Percentiles rank a stretch among this genome's conserved stretches.
Conservation (phyloP, 2,797 vertebrate genomes). For the Sebastes nivosus region DNA sequence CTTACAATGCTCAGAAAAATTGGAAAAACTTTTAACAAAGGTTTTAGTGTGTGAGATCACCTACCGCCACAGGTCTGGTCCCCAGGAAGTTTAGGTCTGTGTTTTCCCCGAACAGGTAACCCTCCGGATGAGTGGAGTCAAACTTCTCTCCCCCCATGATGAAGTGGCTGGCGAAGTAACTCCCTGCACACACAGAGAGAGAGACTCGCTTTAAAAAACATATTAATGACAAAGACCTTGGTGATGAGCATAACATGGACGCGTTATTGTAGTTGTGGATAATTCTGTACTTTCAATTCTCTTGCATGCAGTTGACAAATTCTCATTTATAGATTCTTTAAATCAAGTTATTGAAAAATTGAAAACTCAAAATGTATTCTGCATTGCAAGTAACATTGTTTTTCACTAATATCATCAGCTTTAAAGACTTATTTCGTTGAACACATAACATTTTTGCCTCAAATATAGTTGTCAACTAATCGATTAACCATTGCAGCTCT, state of each 20-base stretch:
- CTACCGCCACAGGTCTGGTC: slow-evolving; percentile 92
- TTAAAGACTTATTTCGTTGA: background rate
- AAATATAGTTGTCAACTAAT: too few relatives aligned
- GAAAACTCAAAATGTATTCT: background rate
- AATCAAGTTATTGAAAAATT: background rate
- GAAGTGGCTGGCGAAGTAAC: slow-evolving; percentile 98
- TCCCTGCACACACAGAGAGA: slow-evolving; percentile 81
- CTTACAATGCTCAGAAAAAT: too few relatives aligned
- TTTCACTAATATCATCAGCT: background rate
- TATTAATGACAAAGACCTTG: background rate
- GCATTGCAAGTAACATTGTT: background rate
- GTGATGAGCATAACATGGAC: background rate
- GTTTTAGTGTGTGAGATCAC: slow-evolving; percentile 33
- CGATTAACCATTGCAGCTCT: too few relatives aligned
- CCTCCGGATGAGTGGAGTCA: slow-evolving; percentile 95
- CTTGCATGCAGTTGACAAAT: background rate
- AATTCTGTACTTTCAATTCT: background rate
- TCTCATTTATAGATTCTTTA: background rate
- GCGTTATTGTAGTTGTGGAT: background rate
- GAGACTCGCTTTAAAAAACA: background rate
- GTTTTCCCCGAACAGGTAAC: slow-evolving; percentile 98
- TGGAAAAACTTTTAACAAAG: background rate
- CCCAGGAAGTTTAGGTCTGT: slow-evolving; percentile 98
- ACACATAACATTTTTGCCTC: background rate
- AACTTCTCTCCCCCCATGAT: slow-evolving; percentile 99